Evolutionary conservation across 2,113 vertebrate genomes (phyloP).

Genomic region (Sorex fumeus): DNA sequence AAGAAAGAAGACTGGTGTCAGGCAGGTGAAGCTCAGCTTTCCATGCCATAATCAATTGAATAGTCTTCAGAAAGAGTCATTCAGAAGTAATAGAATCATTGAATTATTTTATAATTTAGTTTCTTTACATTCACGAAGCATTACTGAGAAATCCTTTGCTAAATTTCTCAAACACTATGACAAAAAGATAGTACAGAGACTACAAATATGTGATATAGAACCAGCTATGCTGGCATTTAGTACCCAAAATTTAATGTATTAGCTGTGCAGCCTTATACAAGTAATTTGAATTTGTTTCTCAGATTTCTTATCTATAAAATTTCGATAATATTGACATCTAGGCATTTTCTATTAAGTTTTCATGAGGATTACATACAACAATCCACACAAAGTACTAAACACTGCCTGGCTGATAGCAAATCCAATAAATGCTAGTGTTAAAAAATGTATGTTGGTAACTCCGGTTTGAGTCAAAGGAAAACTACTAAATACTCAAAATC

Average conservation of each 20-base stretch:
- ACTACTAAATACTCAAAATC: slow-evolving; percentile 11
- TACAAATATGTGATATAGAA: neutral
- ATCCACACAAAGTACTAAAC: neutral
- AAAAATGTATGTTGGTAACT: neutral
- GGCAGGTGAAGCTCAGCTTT: neutral
- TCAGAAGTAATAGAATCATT: neutral
- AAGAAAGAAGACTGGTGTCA: neutral
- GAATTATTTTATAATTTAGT: neutral
- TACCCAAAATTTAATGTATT: neutral
- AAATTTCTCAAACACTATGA: neutral
- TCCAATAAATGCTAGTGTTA: slow-evolving; percentile 15
- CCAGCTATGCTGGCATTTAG: neutral
- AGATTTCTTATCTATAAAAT: slow-evolving; percentile 6
- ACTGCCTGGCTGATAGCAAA: neutral
- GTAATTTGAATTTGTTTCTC: neutral
- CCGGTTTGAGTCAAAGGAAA: neutral
- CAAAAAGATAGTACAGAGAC: neutral
- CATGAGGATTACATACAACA: slow-evolving; percentile 22
- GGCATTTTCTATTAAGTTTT: slow-evolving; percentile 11
- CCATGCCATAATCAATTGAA: neutral
- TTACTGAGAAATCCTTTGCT: slow-evolving; percentile 6
- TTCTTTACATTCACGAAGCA: neutral
- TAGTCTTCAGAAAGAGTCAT: neutral
- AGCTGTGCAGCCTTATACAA: neutral
- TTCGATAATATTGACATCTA: slow-evolving; percentile 2